These are phyloP conservation scores for Dasysyrphus tricinctus DNA, from an alignment of 2,888 invertebrate genomes.

Conservation along the genomic window DNA sequence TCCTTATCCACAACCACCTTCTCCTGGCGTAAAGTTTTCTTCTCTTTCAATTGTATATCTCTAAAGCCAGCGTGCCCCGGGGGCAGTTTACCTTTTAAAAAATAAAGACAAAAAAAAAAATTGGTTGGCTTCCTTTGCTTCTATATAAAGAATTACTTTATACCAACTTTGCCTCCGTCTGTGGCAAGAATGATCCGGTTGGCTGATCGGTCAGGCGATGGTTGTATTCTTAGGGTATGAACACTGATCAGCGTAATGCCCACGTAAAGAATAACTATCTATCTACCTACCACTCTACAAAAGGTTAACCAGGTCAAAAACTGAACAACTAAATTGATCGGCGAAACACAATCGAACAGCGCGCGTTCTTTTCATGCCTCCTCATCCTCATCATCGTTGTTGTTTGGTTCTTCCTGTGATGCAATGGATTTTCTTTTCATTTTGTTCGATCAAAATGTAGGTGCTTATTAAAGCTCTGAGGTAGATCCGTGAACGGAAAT, in stretches of 20 bases:
- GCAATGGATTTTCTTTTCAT: constrained; percentile 1
- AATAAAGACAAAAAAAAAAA: constrained; percentile 18
- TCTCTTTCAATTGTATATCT: constrained; percentile 62
- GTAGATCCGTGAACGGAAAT: not conserved
- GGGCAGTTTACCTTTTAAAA: constrained; percentile 66
- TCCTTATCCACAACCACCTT: constrained; percentile 67
- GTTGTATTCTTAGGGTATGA: constrained; percentile 69
- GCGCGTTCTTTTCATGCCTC: constrained; percentile 45
- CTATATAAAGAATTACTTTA: constrained; percentile 55
- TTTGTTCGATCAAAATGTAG: constrained; percentile 3
- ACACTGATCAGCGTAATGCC: constrained; percentile 64
- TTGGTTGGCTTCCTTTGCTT: constrained; percentile 69
- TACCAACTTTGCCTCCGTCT: constrained; percentile 55
- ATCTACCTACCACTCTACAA: constrained; percentile 72
- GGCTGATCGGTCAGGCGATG: constrained; percentile 75
- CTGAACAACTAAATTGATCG: constrained; percentile 83
- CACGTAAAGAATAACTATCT: constrained; percentile 70
- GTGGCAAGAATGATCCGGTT: constrained; percentile 58
- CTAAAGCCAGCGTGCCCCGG: constrained; percentile 60
- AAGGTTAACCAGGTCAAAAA: constrained; percentile 83
- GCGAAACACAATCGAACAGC: constrained; percentile 79
- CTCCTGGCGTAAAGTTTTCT: constrained; percentile 71
- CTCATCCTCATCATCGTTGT: constrained; percentile 43
- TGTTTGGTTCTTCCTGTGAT: constrained; percentile 22
- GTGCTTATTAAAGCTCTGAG: constrained; percentile 21